Evolutionary conservation across 2,797 vertebrate genomes (phyloP).

Genomic region (Alauda arvensis): DNA sequence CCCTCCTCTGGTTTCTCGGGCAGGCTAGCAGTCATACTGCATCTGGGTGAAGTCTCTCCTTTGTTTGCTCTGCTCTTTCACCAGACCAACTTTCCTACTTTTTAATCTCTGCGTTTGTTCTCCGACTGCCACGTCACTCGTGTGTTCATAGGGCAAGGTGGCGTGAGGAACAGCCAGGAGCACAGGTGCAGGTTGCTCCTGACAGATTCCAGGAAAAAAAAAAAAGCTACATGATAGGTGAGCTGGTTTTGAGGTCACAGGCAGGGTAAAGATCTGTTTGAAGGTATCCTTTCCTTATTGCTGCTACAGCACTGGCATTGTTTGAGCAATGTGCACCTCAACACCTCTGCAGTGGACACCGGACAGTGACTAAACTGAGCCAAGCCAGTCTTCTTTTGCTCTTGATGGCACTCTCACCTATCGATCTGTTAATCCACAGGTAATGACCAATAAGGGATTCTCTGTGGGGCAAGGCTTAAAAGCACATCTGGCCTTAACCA

Average conservation of each 20-base stretch:
- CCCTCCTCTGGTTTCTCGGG: not conserved
- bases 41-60: slow-evolving; percentile 36
- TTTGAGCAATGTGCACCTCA: not conserved
- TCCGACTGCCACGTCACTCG: not conserved
- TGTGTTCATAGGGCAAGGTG: not conserved
- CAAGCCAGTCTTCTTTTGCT: not conserved
- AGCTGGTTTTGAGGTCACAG: not conserved
- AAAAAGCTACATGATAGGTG: accelerated
- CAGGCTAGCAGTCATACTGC: not conserved
- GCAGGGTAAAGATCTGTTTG: not conserved
- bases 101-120: not conserved
- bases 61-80: slow-evolving; percentile 42
- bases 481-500: not conserved
- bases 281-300: not conserved
- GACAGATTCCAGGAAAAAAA: not conserved
- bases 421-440: not conserved
- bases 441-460: not conserved
- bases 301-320: not conserved
- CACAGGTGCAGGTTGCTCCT: not conserved
- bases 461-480: not conserved
- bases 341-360: not conserved
- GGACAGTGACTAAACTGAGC: not conserved
- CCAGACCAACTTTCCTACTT: not conserved
- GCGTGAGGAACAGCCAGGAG: not conserved
- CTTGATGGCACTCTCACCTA: not conserved